Base-by-base conservation (phyloP, 2,113 vertebrate genomes). In the Halichoerus grypus region DNA sequence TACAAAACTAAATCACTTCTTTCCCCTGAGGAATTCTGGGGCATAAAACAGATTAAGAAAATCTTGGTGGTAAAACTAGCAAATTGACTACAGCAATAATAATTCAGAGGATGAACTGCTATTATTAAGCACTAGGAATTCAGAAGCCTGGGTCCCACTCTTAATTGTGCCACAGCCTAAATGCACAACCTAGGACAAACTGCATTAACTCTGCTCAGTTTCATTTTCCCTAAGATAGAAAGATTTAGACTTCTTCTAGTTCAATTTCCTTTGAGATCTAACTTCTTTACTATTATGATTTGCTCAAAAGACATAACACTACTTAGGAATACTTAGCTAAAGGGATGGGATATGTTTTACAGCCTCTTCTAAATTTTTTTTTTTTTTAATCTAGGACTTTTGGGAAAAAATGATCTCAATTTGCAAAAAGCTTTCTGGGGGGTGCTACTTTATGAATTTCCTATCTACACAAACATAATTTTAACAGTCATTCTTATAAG, bases 141-240 rank as follows among this genome's bases (percentile, higher is more conserved):
- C 74, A 95, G 49, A 88, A 87, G 26, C 4, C 24, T 82, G 39
- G 46, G 12, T 88, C 87, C 46, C 49, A 76, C 24, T 57, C 22
- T 36, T 93, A 83, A 89, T 1, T 92, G 82, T 65, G 13, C 36
- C 72, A 94, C 26, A 95, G 31, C 76, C 31, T 49, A 79, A 95
- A 0, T 83, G 16, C 65, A 65, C 2, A 14, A 79, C 28, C 28
- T 8, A 57, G 7, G 33, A 89, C 72, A 93, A 92, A 95, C 3
- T 63, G 19, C 28, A 83, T 51, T 79, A 88, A 67, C 4, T 36
- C 63, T 53, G 12, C 49, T 65, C 86, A 95, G 92, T 97, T 96
- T 96, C 97, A 97, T 88, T 97, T 97, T 96, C 94, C 84, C 80
- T 87, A 53, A 63, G 33, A 84, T 71, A 74, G 91, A 88, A 86